These are phyloP conservation scores for Drosophila burlai DNA, from an alignment of 1,140 invertebrate species.

Conservation along the genomic window DNA sequence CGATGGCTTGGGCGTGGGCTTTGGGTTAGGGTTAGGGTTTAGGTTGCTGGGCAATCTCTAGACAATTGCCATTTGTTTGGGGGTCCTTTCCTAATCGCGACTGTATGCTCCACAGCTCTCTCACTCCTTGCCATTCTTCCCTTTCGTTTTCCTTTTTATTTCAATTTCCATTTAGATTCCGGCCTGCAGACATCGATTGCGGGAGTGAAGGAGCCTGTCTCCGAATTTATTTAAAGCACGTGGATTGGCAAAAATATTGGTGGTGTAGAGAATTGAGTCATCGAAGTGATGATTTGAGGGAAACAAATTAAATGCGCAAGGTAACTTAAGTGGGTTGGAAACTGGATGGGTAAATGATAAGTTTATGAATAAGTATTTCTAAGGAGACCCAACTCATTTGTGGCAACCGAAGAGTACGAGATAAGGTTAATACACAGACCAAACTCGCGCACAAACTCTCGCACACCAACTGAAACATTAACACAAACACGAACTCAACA, in stretches of 20 bases:
- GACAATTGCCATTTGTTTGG: slow-evolving; percentile 40
- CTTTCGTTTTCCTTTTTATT: slow-evolving; percentile 5
- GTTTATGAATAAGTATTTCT: background rate
- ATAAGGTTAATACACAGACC: background rate
- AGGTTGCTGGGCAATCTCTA: slow-evolving; percentile 14
- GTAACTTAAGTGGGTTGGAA: background rate
- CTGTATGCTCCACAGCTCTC: background rate
- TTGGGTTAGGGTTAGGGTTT: background rate
- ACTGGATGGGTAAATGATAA: background rate
- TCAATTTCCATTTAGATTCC: slow-evolving; percentile 5
- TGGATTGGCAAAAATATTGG: too few species aligned
- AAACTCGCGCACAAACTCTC: background rate
- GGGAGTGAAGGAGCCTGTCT: too few species aligned
- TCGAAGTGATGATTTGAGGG: background rate
- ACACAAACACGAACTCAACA: slow-evolving; percentile 18
- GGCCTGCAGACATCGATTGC: slow-evolving; percentile 10
- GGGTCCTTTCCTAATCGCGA: slow-evolving; percentile 37
- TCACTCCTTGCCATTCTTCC: background rate
- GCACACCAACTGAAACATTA: slow-evolving; percentile 8
- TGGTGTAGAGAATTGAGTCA: background rate
- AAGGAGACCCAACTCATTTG: background rate
- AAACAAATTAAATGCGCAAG: background rate
- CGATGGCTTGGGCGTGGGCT: background rate
- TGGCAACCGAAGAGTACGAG: background rate
- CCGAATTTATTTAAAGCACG: too few species aligned